Percentiles rank a stretch among this genome's conserved stretches.
Conservation (phyloP, 92 coral and sea anemone genomes). For the Zoanthus sociatus region DNA sequence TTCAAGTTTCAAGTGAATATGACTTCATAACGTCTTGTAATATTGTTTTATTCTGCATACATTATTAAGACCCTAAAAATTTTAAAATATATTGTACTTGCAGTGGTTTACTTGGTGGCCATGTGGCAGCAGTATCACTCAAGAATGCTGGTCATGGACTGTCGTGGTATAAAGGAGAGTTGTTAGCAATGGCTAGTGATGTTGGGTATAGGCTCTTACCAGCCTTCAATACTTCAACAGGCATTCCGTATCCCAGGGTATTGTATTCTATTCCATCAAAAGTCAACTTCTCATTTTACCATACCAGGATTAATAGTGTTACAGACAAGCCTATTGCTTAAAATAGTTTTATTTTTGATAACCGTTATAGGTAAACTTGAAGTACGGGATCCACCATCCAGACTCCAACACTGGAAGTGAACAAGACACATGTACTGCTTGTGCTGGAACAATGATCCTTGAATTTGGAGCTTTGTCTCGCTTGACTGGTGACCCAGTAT, state of each 20-base stretch:
- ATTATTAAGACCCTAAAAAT: not conserved
- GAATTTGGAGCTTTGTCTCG: constrained; percentile 99
- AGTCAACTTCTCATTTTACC: not conserved
- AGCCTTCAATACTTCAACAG: constrained; percentile 98
- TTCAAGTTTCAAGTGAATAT: too few relatives aligned
- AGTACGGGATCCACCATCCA: constrained; percentile 94
- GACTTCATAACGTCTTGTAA: too few relatives aligned
- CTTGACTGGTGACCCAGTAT: constrained; percentile 91
- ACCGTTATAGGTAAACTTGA: constrained; percentile 81
- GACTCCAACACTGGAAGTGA: constrained; percentile 95
- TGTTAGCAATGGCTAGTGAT: constrained; percentile 91
- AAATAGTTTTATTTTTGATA: not conserved
- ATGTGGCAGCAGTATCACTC: constrained; percentile 89
- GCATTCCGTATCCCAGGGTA: constrained; percentile 98
- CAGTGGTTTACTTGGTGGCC: constrained; percentile 98
- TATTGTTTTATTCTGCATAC: too few relatives aligned
- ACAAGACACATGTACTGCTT: constrained; percentile 97
- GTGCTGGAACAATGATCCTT: constrained; percentile 99
- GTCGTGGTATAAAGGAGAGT: constrained; percentile 89
- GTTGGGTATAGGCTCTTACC: constrained; percentile 88
- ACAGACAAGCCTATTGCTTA: too few relatives aligned
- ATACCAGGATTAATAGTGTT: too few relatives aligned
- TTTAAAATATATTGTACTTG: not conserved
- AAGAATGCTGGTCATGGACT: constrained; percentile 82
- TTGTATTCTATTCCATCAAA: too few relatives aligned